Evolutionary conservation across 2,888 invertebrate genomes (phyloP), one percentile per base, ranked within the genome.

Genomic region (Erpobdella octoculata): DNA sequence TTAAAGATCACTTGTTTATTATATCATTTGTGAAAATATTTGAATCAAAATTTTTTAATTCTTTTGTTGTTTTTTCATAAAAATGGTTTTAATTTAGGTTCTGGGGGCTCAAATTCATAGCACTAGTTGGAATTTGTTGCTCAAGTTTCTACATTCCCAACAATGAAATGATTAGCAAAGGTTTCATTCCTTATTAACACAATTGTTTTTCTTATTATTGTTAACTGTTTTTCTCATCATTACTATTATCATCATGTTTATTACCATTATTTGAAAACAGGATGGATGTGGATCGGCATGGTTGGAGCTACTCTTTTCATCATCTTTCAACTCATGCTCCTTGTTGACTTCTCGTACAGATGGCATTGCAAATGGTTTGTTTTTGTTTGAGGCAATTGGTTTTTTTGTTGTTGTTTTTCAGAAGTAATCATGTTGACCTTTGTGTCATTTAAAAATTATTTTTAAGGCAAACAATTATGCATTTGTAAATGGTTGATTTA

Each of bases 211-310:
- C 4, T 53, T 9, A 6, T 53, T 9, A 6, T 53, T 6, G 6
- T 6, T 53, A 53, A 25, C 28, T 25, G 4, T 4, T 25, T 9
- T 53, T 5, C 5, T 53, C 21, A 25, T 53, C 21, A 4, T 53
- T 9, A 28, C 31, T 58, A 3, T 58, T n/a, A n/a, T n/a, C n/a
- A n/a, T n/a, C n/a, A n/a, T n/a, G n/a, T n/a, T n/a, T n/a, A n/a
- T n/a, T n/a, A n/a, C n/a, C n/a, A n/a, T n/a, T n/a, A n/a, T 71
- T 72, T 69, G 74, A 68, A 76, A 76, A 66, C 78, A 84, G 84
- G 81, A 64, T 84, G 83, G 83, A 84, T 84, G 83, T 84, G 84
- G 74, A 77, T 82, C 62, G 84, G 84, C 2, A 82, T 85, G 82
- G 80, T 78, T 35, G 84, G 83, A 64, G 84, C 83, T 2, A 79